phyloP scores from a whole-genome alignment of 2,113 vertebrate genomes.

The Amblyornis subalaris region DNA sequence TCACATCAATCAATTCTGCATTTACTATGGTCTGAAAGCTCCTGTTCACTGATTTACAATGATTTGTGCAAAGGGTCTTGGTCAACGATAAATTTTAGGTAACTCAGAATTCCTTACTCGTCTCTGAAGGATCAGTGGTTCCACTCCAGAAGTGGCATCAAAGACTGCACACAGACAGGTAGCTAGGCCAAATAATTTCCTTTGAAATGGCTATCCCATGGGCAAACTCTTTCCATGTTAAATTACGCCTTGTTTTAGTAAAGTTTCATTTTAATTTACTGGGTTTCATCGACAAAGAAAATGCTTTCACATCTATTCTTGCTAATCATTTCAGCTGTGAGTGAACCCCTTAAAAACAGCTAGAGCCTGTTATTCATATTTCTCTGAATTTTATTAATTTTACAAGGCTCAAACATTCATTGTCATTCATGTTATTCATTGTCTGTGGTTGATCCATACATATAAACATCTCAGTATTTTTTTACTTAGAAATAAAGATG shows the following conservation, averaged over 20 bases:
- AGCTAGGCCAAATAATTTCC: background rate
- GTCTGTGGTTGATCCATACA: background rate
- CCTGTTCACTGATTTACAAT: background rate
- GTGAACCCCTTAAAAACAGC: background rate
- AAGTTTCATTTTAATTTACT: background rate
- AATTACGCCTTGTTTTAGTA: background rate
- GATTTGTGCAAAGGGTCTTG: background rate
- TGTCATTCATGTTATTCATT: background rate
- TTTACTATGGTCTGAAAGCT: background rate
- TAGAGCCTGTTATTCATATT: background rate
- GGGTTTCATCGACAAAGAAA: background rate
- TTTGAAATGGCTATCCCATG: background rate
- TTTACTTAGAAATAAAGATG: background rate
- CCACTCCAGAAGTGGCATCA: background rate
- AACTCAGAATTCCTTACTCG: background rate
- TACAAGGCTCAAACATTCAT: background rate
- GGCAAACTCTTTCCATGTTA: background rate
- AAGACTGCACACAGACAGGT: background rate
- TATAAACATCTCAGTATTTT: background rate
- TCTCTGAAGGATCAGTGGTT: background rate
- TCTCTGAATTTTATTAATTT: background rate
- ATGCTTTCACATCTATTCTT: background rate
- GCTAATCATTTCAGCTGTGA: background rate
- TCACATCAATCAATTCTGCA: background rate
- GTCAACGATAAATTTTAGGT: background rate